Evolutionary conservation across 2,888 invertebrate species (phyloP), one percentile per base, ranked within the genome.

Genomic region (Callyntrura sp.): DNA sequence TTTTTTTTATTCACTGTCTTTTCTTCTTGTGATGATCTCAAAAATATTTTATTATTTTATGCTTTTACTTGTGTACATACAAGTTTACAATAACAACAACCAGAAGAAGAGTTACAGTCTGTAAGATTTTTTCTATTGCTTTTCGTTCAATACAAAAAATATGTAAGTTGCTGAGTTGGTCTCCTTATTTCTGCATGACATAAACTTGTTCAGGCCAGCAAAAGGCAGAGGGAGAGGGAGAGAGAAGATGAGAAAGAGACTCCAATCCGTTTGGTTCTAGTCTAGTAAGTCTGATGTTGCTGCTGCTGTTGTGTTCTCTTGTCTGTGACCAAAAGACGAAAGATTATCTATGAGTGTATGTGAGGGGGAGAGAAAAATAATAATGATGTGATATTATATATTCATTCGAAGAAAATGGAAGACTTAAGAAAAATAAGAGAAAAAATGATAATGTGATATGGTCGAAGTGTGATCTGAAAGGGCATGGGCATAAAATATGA

Each of bases 371-470:
- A 25, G 23, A 62, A 81, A 62, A 23, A 62, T 62, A 35, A 83
- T 68, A 28, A 81, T 25, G 25, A 83, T 83, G 83, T 89, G 89
- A 85, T 89, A 88, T 88, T 84, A 88, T 68, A 79, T 89, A 89
- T 89, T 84, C 89, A 85, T 89, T 89, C 85, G 89, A 89, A 79
- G 89, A 85, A 89, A 85, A 85, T 79, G 79, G 79, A 89, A 89
- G 89, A 70, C 48, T 83, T 62, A 45, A 84, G 62, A 83, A n/a
- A 55, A 78, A n/a, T 51, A 25, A n/a, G 25, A 68, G n/a, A 25
- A 9, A 78, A 85, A 89, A 85, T 85, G 85, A 89, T 85, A 89
- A 89, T 89, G 65, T 89, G 84, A 89, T 89, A 89, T 89, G 89
- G 85, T 85, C 84, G 28, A 89, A 88, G 70, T 89, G 81, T 17